Conservation (phyloP, 37 sponge, comb jelly and placozoan species). For the Haliclona indistincta region DNA sequence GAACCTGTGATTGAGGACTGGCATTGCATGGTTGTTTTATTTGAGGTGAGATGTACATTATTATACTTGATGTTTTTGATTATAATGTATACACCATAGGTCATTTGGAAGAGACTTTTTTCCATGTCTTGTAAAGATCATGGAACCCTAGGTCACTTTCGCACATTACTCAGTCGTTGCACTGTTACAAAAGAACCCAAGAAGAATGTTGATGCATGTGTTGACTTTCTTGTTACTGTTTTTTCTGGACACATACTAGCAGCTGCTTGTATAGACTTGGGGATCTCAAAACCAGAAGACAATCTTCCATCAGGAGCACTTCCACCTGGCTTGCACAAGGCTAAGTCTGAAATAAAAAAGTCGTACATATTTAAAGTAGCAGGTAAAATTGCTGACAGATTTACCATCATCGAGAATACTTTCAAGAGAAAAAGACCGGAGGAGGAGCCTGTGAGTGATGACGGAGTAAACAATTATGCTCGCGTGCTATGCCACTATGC, state of each 20-base stretch:
- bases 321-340: too few relatives aligned
- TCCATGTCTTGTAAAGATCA: constrained; percentile 11
- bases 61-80: background rate
- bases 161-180: constrained; percentile 2
- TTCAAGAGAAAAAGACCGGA: background rate
- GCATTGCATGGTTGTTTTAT: constrained; percentile 24
- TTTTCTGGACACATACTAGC: constrained; percentile 24
- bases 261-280: constrained; percentile 19
- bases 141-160: constrained; percentile 21
- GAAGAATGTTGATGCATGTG: constrained; percentile 31
- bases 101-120: constrained; percentile 31
- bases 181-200: constrained; percentile 32
- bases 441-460: background rate
- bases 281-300: constrained; percentile 3
- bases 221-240: constrained; percentile 14
- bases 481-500: constrained; percentile 40
- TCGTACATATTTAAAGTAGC: constrained; percentile 1
- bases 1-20: constrained; percentile 36
- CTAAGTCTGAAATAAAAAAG: too few relatives aligned
- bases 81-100: background rate
- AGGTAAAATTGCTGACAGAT: constrained; percentile 3
- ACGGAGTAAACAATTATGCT: constrained; percentile 31
- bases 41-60: background rate
- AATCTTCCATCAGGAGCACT: background rate
- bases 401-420: constrained; percentile 4